Percentiles rank a stretch among this genome's conserved stretches.
Conservation (phyloP, 64 coral and sea anemone genomes). For the Anthopleura sola region DNA sequence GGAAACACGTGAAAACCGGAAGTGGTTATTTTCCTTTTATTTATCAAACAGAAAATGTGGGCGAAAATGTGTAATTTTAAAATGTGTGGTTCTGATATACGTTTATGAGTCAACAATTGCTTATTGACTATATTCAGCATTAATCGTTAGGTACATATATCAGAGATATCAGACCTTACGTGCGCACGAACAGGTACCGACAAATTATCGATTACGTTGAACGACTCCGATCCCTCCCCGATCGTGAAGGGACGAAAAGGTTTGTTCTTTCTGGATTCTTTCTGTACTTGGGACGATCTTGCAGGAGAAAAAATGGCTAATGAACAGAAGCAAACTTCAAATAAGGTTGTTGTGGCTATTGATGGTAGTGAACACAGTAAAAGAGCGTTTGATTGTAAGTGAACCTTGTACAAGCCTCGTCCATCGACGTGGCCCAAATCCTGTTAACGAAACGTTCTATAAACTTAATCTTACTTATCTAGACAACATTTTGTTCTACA, state of each 20-base stretch:
- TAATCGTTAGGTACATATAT: neutral
- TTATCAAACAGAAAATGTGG: neutral
- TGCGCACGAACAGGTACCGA: neutral
- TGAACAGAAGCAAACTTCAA: neutral
- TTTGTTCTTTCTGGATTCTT: neutral
- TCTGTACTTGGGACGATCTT: neutral
- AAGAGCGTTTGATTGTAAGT: slow-evolving; percentile 34
- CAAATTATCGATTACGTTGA: neutral
- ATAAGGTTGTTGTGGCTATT: slow-evolving; percentile 6
- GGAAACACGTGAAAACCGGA: slow-evolving; percentile 2
- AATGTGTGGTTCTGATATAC: neutral
- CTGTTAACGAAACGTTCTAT: too few species aligned
- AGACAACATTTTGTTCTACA: too few species aligned
- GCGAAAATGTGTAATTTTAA: neutral
- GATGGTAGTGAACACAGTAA: slow-evolving; percentile 35
- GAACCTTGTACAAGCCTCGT: too few species aligned
- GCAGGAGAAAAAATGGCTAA: neutral
- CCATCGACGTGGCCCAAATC: too few species aligned
- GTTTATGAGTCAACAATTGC: neutral
- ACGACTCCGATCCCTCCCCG: neutral
- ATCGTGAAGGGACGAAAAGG: neutral
- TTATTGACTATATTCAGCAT: neutral
- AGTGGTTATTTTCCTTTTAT: neutral
- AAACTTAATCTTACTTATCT: too few species aligned
- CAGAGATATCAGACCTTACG: neutral